Base-by-base conservation (phyloP, 2,113 vertebrate genomes). In the Rhabdornis inornatus region DNA sequence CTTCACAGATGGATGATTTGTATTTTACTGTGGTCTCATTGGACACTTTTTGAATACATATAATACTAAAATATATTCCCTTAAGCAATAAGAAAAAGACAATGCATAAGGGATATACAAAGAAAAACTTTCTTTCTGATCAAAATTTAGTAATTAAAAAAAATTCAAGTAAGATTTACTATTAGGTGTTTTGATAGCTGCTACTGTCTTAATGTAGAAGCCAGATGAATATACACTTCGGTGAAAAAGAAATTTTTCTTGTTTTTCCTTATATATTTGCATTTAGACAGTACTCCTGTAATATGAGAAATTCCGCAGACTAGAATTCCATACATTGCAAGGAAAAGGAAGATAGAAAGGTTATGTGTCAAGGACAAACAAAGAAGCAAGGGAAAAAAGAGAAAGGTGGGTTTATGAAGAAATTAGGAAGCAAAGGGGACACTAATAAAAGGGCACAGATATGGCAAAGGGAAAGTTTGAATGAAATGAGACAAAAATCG, bases 221-320 rank as follows among this genome's bases (percentile, higher is more conserved):
- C 37, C 93, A 88, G 82, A 60, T 96, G 94, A 97, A 95, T 87
- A 91, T 66, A 86, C 44, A 86, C 50, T 83, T 69, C 56, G 74
- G 35, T 81, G 59, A 94, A 80, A 49, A 94, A 93, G 33, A 80
- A 33, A 10, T 88, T 92, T 92, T 91, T 80, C 42, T 96, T 92
- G 71, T 78, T 95, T 96, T 97, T 81, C 44, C 50, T 91, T 71
- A 59, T 87, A 56, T 96, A 97, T 97, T 98, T 97, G 79, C 96
- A 96, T 97, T 97, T 96, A 95, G 81, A 96, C 95, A 74, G 63
- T 83, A 82, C 60, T 87, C 84, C 33, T 92, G 71, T 92, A 94
- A 95, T 74, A 90, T 70, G 47, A 96, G 30, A 86, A 96, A 96
- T 64, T 37, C 87, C 95, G 90, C 47, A 82, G 97, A 90, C 49